Base-by-base conservation (phyloP, 1,140 invertebrate species). In the Lamellibrachia luymesi region DNA sequence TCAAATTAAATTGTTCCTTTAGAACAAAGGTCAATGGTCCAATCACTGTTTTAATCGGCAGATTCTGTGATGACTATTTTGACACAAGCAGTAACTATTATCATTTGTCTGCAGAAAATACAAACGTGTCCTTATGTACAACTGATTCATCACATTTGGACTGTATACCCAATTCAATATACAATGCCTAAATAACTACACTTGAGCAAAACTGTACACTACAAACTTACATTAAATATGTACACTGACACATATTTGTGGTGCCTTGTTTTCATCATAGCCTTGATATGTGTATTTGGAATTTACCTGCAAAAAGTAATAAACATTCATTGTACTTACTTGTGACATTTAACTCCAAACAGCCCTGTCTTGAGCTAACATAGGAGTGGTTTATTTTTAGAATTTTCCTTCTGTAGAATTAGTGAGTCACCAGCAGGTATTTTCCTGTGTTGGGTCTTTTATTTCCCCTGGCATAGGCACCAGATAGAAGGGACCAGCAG, bases 281-380 rank as follows among this genome's bases (percentile, higher is more conserved):
- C 93, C 96, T 95, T 94, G 96, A 96, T 92, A 96, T 95, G 94
- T 96, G 96, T 93, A 99, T 98, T 96, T 99, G 98, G 96, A 96
- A 96, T 95, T 96, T 96, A 94, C 96, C 96, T 96, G 94, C 90
- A 95, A 95, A 52, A 91, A 94, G 92, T 93, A 91, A 94, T 49
- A 92, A 27, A 89, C 52, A 38, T 93, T 56, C 27, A 92, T 27
- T 51, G 56, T 38, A 93, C 91, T 94, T 94, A 38, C 38, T 38
- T 38, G 38, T 38, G 38, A 38, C 38, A 38, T 38, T 38, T 38
- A 38, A 38, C 38, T 38, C 38, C 38, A 38, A 38, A 38, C 38
- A 38, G 38, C 38, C 38, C 38, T 38, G 38, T 38, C 38, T 38
- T 38, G 38, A 38, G 38, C 38, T 38, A 38, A 38, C 38, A 38